Base-by-base conservation (phyloP, 2,797 vertebrate species). In the Pangasius macronema region DNA sequence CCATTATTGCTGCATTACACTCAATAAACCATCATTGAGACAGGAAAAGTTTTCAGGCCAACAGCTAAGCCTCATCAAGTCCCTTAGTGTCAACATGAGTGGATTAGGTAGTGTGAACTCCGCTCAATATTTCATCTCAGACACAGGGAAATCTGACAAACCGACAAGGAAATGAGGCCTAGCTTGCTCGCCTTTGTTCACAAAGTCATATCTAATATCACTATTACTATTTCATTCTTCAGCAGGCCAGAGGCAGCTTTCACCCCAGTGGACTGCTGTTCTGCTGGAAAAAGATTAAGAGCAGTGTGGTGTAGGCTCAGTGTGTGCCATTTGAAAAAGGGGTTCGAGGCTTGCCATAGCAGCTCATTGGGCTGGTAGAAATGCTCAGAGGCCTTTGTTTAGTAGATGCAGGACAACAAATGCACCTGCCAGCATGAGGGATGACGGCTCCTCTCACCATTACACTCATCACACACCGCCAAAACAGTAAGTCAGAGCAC, bases 201-300 rank as follows among this genome's bases (percentile, higher is more conserved):
- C 51, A 75, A 59, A 89, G 85, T 89, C 65, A 87, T 83, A 88
- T 90, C 83, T 89, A 89, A 87, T 87, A 89, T 86, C 76, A 46
- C 85, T n/a, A 87, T 82, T 87, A 80, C 76, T 68, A 84, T 84
- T 89, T 89, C 82, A 88, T 83, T 59, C 73, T 83, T 49, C 77
- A 82, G 75, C 36, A 67, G 80, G 67, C 88, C 81, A 59, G 65
- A 36, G 39, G 68, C 84, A 72, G 79, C 76, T 51, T 67, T 73
- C 51, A 57, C 73, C 83, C 59, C 67, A 84, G 83, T 20, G 53
- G 67, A 79, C 39, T 30, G 59, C 72, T 30, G 27, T 49, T 77
- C 83, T 85, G 79, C 82, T 70, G 61, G 57, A 83, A 82, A 88
- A 70, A 87, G 85, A 88, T 89, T 85, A 88, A 68, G 73, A 87